These are phyloP conservation scores for Anguilla anguilla DNA, from an alignment of 2,797 vertebrate genomes.

Conservation along the genomic window DNA sequence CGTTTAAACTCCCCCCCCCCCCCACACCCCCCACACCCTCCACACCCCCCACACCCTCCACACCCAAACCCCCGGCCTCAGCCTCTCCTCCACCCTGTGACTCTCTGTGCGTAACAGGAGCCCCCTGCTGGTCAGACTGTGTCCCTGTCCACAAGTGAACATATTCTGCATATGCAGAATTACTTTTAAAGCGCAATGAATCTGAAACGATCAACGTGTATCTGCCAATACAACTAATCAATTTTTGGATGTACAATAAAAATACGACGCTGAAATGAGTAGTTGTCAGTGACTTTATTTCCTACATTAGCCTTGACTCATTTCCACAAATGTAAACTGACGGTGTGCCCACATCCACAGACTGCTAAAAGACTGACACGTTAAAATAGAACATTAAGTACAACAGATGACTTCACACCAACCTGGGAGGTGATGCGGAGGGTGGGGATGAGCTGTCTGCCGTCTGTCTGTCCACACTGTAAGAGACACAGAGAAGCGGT, in stretches of 20 bases:
- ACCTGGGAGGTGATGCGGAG: too few relatives aligned
- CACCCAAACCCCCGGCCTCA: background rate
- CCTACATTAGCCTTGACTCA: background rate
- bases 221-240: background rate
- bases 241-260: conserved; percentile 27
- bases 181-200: background rate
- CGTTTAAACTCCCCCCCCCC: conserved; percentile 59
- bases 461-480: too few relatives aligned
- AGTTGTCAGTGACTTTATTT: background rate
- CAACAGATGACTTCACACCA: background rate
- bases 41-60: background rate
- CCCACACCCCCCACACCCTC: background rate
- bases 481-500: too few relatives aligned
- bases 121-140: background rate
- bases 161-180: background rate
- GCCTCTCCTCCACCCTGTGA: background rate
- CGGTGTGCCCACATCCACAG: background rate
- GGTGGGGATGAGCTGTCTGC: too few relatives aligned
- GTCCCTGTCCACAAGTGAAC: background rate
- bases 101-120: background rate
- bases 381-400: background rate
- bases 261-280: background rate
- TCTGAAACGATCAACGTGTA: background rate
- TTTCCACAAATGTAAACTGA: background rate
- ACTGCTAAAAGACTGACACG: background rate